Percentiles rank a stretch among this genome's conserved stretches.
Conservation (phyloP, 1,140 invertebrate species). For the Epicauta chinensis region DNA sequence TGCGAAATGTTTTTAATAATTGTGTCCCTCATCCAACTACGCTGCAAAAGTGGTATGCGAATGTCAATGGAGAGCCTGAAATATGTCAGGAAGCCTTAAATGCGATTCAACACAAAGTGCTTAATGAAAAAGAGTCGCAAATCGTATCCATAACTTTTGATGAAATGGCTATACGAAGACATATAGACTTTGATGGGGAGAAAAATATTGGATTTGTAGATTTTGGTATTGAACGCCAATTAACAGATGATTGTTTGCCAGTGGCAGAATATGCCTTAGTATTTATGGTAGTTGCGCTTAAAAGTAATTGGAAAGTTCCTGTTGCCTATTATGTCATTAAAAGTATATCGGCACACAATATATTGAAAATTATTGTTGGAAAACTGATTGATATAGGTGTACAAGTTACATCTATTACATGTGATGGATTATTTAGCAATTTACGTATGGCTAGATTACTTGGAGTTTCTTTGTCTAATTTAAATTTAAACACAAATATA, state of each 20-base stretch:
- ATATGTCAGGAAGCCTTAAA: conserved; percentile 28
- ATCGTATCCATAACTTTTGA: conserved; percentile 20
- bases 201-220: conserved; percentile 21
- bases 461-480: neutral
- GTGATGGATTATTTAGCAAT: neutral
- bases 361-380: conserved; percentile 18
- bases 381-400: neutral
- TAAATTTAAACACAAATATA: neutral
- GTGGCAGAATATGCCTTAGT: conserved; percentile 25
- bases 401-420: neutral
- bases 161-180: conserved; percentile 29
- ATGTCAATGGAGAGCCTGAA: conserved; percentile 30
- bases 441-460: neutral
- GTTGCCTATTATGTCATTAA: conserved; percentile 33
- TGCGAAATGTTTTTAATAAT: conserved; percentile 21
- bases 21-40: conserved; percentile 33
- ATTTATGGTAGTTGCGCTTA: conserved; percentile 32
- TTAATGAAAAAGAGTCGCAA: neutral
- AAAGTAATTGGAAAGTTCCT: conserved; percentile 34
- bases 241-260: conserved; percentile 5
- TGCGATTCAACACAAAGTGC: neutral
- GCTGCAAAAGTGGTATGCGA: conserved; percentile 31
- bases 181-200: conserved; percentile 25
- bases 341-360: conserved; percentile 24
- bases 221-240: conserved; percentile 8